Percentiles rank a stretch among this genome's conserved stretches.
Conservation (phyloP, 1,140 invertebrate species). For the Neodiprion pinetum region DNA sequence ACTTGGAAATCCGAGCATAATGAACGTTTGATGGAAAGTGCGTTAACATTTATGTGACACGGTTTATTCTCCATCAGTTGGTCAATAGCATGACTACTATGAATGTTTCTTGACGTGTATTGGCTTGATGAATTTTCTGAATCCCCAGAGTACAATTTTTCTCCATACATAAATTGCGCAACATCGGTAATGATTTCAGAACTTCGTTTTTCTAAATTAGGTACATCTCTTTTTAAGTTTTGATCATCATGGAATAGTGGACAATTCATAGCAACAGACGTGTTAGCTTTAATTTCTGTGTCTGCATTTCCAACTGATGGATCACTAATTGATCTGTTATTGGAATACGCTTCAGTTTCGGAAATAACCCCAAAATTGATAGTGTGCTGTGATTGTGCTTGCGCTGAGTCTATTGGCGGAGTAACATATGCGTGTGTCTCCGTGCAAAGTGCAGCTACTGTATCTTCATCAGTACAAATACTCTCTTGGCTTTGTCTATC, state of each 20-base stretch:
- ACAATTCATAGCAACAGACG: neutral
- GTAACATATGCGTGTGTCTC: slow-evolving; percentile 55
- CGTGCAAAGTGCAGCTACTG: slow-evolving; percentile 36
- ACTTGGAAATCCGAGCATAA: neutral
- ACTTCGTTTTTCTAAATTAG: neutral
- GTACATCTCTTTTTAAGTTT: neutral
- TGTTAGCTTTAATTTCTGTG: neutral
- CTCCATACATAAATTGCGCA: slow-evolving; percentile 12
- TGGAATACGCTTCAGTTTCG: neutral
- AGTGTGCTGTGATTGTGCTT: slow-evolving; percentile 33
- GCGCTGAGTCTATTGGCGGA: slow-evolving; percentile 27
- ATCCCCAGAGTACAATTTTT: neutral
- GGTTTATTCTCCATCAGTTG: neutral
- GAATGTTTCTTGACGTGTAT: neutral
- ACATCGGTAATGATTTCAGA: neutral
- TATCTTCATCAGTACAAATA: slow-evolving; percentile 22
- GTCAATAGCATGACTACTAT: neutral
- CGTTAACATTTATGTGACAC: neutral
- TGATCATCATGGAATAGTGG: neutral
- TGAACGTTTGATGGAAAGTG: neutral
- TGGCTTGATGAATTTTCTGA: neutral
- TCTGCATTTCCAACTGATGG: neutral
- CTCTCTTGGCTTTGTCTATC: slow-evolving; percentile 20
- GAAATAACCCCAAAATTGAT: neutral
- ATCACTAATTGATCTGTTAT: neutral